Base-by-base conservation (phyloP, 2,797 vertebrate genomes). In the Pseudomugil tenellus region DNA sequence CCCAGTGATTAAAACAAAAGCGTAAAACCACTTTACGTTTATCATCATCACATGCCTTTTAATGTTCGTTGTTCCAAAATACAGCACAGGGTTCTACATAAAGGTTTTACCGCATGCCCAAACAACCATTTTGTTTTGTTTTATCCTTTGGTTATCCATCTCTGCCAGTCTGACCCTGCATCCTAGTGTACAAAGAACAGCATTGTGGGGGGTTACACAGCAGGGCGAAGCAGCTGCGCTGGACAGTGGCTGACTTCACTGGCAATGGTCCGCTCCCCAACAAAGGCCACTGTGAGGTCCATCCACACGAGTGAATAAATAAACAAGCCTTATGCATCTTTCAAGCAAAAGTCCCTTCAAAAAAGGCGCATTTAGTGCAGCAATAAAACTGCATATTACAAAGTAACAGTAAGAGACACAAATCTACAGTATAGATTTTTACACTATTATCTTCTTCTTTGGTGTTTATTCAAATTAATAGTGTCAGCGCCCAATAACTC, bases 221-320 rank as follows among this genome's bases (percentile, higher is more conserved):
- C 84, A 63, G 70, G 79, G 85, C 67, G 82, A 85, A 91, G 79
- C 91, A 93, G 93, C 92, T 93, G 92, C 89, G 84, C 80, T 86
- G 84, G 91, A 91, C 91, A 91, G 87, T 83, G 88, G 83, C 88
- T 85, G 90, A 92, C 91, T 92, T 92, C 88, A 91, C 83, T 63
- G 75, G 80, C 84, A 83, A 84, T 74, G 76, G 79, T 81, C 86
- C 74, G 70, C 77, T 70, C 67, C 72, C 81, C 71, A 67, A 93
- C 90, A 92, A 91, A 91, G 90, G 79, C 81, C 84, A 84, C 88
- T 89, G 89, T 90, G 84, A 79, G 77, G 77, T 62, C 64, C 63
- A 3, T 85, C 74, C 80, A 85, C 85, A 77, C 70, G 82, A 78
- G 73, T 76, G 85, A 85, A 90, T 87, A 91, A 82, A 91, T 88